phyloP scores from a whole-genome alignment of 2,113 vertebrate genomes.

The Antigone vipio region DNA sequence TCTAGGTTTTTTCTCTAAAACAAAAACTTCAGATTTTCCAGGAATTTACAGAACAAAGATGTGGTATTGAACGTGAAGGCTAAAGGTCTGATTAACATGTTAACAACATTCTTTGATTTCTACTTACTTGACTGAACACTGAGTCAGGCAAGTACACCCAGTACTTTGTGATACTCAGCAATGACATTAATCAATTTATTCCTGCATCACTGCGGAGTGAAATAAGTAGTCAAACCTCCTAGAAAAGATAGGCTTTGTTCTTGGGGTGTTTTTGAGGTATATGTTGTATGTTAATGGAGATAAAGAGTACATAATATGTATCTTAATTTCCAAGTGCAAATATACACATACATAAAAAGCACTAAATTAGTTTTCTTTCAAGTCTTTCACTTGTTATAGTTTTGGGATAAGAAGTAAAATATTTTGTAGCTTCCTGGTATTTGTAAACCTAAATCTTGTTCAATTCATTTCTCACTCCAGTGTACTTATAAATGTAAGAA shows the following conservation, averaged over 20 bases:
- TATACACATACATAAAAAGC: rapidly evolving
- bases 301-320: background rate
- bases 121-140: conserved; percentile 34
- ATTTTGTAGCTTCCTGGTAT: background rate
- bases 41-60: background rate
- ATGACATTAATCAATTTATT: conserved; percentile 9
- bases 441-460: background rate
- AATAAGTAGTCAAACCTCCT: background rate
- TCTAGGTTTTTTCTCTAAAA: background rate
- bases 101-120: conserved; percentile 46
- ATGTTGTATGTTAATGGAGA: background rate
- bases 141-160: background rate
- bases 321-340: background rate
- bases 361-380: background rate
- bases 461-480: background rate
- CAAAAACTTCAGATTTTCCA: background rate
- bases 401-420: background rate
- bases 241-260: background rate
- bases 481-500: background rate
- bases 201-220: background rate
- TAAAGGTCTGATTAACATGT: conserved; percentile 54
- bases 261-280: background rate
- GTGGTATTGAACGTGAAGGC: background rate
- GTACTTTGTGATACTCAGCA: background rate
- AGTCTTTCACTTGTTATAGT: background rate